Percentiles rank a stretch among this genome's conserved stretches.
Conservation (phyloP, 2,113 vertebrate genomes). For the Serilophus lunatus region DNA sequence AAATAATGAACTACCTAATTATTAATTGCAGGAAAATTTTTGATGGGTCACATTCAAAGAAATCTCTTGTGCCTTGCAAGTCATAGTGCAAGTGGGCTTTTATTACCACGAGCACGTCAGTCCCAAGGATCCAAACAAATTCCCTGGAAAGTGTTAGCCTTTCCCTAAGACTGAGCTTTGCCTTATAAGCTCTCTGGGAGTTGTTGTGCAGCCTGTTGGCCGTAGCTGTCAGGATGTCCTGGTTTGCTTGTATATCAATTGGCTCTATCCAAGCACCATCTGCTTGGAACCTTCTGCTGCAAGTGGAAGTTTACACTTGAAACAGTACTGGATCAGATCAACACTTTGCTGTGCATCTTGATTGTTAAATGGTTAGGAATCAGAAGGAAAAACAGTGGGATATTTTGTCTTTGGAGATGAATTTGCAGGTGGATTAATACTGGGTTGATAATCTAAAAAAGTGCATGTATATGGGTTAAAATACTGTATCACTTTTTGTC, state of each 20-base stretch:
- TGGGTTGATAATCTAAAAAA: background rate
- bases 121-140: background rate
- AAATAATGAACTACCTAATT: background rate
- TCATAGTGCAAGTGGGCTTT: background rate
- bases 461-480: background rate
- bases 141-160: background rate
- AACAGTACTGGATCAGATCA: background rate
- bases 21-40: background rate
- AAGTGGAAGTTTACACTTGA: background rate
- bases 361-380: background rate
- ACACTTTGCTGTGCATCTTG: background rate
- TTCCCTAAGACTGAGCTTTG: background rate
- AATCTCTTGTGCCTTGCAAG: background rate
- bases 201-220: background rate
- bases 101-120: background rate
- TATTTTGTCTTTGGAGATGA: background rate
- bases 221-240: background rate
- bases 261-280: slow-evolving; percentile 37
- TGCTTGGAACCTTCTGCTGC: slow-evolving; percentile 34
- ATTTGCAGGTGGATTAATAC: background rate
- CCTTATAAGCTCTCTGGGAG: background rate
- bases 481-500: background rate
- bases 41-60: background rate
- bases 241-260: background rate
- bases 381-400: background rate